Conservation (phyloP, 1,140 invertebrate species). For the Neodiprion fabricii region DNA sequence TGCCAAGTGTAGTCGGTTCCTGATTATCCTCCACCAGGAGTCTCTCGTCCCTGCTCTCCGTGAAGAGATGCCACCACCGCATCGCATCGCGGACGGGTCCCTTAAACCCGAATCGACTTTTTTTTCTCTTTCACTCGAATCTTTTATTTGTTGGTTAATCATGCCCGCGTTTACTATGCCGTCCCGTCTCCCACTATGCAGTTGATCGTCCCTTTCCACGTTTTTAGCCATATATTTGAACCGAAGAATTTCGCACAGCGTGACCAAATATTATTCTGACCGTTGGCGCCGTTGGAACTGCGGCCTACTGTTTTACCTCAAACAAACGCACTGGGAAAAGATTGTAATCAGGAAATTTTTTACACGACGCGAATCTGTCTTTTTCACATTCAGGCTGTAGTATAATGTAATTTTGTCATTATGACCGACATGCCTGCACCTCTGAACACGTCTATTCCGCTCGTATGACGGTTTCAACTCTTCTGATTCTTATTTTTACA, state of each 20-base stretch:
- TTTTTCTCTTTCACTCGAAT: background rate
- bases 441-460: background rate
- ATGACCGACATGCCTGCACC: background rate
- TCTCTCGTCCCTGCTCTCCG: no score
- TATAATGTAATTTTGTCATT: background rate
- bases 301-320: background rate
- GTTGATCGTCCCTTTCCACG: background rate
- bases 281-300: background rate
- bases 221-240: background rate
- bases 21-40: background rate
- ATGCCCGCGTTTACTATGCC: background rate
- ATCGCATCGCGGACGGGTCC: background rate
- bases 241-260: background rate
- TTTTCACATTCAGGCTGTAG: background rate
- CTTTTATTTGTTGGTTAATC: slow-evolving; percentile 1
- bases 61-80: background rate
- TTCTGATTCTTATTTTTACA: background rate
- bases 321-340: background rate
- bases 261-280: background rate
- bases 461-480: background rate
- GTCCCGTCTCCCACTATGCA: background rate
- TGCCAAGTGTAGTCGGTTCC: background rate
- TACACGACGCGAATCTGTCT: background rate
- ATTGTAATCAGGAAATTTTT: background rate
- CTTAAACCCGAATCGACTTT: background rate